These are phyloP conservation scores for Philaethria dido DNA, from an alignment of 2,888 invertebrate genomes.

Conservation along the genomic window DNA sequence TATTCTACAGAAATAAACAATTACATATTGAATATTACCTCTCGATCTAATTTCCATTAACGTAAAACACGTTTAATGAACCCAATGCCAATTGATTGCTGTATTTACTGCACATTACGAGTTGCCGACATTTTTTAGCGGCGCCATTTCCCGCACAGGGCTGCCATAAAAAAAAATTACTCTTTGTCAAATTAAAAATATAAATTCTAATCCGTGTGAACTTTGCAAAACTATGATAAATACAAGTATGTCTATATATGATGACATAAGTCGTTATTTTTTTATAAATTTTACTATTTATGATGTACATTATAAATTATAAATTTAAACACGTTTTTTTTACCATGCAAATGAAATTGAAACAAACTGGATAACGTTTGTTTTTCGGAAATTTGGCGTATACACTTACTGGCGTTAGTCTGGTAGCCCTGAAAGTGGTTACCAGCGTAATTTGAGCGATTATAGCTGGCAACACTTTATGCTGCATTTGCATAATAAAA, in stretches of 20 bases:
- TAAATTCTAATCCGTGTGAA: too few species aligned
- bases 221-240: too few species aligned
- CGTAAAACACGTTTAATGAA: conserved; percentile 41
- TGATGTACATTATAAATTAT: neutral
- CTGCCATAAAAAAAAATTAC: conserved; percentile 27
- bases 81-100: conserved; percentile 49
- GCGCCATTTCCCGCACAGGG: conserved; percentile 54
- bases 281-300: neutral
- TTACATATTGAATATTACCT: conserved; percentile 26
- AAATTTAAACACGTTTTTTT: too few species aligned
- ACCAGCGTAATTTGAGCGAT: conserved; percentile 65
- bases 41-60: conserved; percentile 40
- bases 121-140: conserved; percentile 56
- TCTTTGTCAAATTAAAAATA: neutral
- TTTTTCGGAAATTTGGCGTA: neutral
- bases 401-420: neutral
- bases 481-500: conserved; percentile 82
- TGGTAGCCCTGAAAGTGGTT: conserved; percentile 17
- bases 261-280: neutral
- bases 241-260: too few species aligned
- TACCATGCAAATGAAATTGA: too few species aligned
- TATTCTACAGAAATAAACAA: conserved; percentile 21
- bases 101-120: conserved; percentile 52
- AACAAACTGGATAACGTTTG: too few species aligned
- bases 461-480: conserved; percentile 80